Evolutionary conservation across 1,140 invertebrate genomes (phyloP), one percentile per base, ranked within the genome.

Genomic region (Drosophila prosaltans): DNA sequence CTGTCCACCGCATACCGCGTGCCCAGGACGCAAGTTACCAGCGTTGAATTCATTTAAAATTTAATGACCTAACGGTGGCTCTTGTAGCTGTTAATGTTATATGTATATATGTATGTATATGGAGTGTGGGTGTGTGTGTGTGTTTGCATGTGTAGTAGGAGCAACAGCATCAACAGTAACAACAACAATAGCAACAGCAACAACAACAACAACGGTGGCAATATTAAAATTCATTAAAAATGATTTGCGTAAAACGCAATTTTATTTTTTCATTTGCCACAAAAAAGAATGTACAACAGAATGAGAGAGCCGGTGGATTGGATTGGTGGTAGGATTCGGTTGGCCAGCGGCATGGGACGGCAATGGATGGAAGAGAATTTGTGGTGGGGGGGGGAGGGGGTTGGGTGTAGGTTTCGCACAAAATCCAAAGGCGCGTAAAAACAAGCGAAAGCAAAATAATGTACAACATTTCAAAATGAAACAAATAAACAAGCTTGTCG

Each of bases 171-270:
- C 64, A 70, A 10, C 69, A 68, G 28, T 16, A 16, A 16, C 16
- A 16, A 16, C 16, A 16, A 16, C 64, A 72, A 2, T 60, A 70
- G 7, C 65, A 70, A 40, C 55, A 71, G 40, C 61, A 66, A 30
- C 58, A 54, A 57, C 36, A 59, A 65, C 51, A 70, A 40, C 55
- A 57, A 58, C 41, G 59, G 32, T 16, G 43, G 73, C 80, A 59
- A 90, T 89, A 90, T 89, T 90, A 89, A 90, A 89, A 89, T 90
- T 89, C 85, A 89, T 89, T 89, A 89, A 89, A 89, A 89, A 89
- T 89, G 85, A 89, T 89, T 89, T 89, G 84, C 84, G 85, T 89
- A 90, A 89, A 89, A 89, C 81, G 84, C 74, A 88, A 88, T 88
- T 88, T 88, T 89, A 89, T 88, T 88, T 86, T 86, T 80, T 71